Evolutionary conservation across 2,888 invertebrate species (phyloP).

Genomic region (Spodoptera picta): DNA sequence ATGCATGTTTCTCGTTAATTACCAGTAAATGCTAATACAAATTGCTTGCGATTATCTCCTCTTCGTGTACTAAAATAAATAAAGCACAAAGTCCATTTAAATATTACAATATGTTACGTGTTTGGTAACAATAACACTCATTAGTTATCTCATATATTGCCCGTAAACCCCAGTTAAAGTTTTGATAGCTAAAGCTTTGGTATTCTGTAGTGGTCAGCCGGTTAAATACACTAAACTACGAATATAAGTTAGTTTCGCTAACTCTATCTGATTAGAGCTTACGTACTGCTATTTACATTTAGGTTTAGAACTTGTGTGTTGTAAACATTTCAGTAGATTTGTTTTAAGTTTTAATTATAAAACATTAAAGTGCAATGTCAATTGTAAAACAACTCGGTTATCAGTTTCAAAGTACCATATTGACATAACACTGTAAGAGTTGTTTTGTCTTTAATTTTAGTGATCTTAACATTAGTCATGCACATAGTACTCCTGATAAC

Average conservation of each 20-base stretch:
- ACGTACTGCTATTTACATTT: constrained; percentile 11
- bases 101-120: no score
- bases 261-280: constrained; percentile 31
- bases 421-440: no score
- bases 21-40: no score
- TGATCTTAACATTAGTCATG: no score
- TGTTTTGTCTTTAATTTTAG: no score
- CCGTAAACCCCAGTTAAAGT: constrained; percentile 24
- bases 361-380: no score
- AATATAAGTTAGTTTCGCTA: constrained; percentile 36
- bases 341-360: background rate
- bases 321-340: constrained; percentile 1
- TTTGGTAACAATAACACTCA: constrained; percentile 7
- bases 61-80: no score
- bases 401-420: no score
- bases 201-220: constrained; percentile 23
- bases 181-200: constrained; percentile 36
- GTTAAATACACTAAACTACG: constrained; percentile 41
- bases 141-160: constrained; percentile 14
- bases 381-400: no score
- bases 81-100: no score
- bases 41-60: no score
- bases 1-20: no score
- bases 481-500: constrained; percentile 1
- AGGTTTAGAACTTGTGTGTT: background rate